Conservation (phyloP, 2,113 vertebrate genomes). For the Anser brachyrhynchus region DNA sequence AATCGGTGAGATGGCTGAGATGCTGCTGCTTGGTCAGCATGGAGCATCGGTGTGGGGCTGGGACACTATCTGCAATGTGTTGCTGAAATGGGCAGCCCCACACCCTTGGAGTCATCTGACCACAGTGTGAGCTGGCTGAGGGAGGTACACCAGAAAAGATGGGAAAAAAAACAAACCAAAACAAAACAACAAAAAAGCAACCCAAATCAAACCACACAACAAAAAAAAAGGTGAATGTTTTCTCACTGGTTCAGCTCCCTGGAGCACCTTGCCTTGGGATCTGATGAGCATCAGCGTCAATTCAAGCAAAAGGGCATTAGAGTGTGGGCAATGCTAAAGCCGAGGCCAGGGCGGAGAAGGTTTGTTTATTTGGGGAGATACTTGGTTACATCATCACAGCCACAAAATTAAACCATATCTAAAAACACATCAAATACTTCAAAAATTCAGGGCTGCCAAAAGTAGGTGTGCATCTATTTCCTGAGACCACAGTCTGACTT, state of each 20-base stretch:
- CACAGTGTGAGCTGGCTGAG: neutral
- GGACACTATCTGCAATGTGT: neutral
- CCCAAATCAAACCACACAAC: neutral
- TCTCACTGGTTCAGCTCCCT: neutral
- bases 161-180: neutral
- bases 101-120: neutral
- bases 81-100: neutral
- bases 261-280: neutral
- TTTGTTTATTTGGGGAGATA: neutral
- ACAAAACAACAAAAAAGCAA: too few species aligned
- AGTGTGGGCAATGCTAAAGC: neutral
- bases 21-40: neutral
- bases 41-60: neutral
- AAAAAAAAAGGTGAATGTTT: neutral
- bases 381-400: neutral
- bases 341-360: neutral
- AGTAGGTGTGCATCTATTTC: neutral
- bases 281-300: neutral
- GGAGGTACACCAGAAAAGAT: rapidly evolving
- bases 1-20: neutral
- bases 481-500: neutral
- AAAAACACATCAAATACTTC: neutral
- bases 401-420: neutral
- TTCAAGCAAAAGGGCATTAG: neutral
- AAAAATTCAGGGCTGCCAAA: neutral